Conservation (phyloP, 2,113 vertebrate species). For the Echinops telfairi region DNA sequence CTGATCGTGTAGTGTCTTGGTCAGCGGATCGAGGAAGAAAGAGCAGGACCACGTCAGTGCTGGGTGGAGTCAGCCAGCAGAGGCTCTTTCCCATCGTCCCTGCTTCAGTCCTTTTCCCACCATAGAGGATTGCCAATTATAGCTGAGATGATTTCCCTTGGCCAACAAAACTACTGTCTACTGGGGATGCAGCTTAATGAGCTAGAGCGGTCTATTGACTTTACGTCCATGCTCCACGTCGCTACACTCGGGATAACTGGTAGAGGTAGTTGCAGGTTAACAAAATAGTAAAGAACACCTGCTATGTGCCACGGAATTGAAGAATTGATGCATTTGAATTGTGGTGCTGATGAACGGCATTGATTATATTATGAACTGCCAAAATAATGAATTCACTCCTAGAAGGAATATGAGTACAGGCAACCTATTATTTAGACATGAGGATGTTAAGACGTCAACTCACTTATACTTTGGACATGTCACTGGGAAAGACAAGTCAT, state of each 20-base stretch:
- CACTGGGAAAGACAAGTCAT: not conserved
- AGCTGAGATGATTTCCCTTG: not conserved
- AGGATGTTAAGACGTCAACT: not conserved
- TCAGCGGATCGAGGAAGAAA: not conserved
- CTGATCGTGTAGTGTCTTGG: not conserved
- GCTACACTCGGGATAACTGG: not conserved
- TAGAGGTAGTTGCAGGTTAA: not conserved
- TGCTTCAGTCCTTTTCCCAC: not conserved
- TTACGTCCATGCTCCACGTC: not conserved
- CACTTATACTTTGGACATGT: not conserved
- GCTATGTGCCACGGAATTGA: not conserved
- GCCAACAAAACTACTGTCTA: not conserved
- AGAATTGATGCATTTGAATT: not conserved
- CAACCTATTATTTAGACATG: not conserved
- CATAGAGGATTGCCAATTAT: not conserved
- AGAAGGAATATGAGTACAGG: not conserved
- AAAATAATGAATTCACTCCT: not conserved
- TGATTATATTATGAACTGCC: not conserved
- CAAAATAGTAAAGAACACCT: not conserved
- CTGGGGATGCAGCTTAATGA: not conserved
- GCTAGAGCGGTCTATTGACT: not conserved
- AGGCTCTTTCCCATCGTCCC: not conserved
- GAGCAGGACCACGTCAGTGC: accelerated
- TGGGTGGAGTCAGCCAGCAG: not conserved
- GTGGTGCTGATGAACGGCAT: not conserved